Base-by-base conservation (phyloP, 2,888 invertebrate genomes). In the Cheilosia pagana region DNA sequence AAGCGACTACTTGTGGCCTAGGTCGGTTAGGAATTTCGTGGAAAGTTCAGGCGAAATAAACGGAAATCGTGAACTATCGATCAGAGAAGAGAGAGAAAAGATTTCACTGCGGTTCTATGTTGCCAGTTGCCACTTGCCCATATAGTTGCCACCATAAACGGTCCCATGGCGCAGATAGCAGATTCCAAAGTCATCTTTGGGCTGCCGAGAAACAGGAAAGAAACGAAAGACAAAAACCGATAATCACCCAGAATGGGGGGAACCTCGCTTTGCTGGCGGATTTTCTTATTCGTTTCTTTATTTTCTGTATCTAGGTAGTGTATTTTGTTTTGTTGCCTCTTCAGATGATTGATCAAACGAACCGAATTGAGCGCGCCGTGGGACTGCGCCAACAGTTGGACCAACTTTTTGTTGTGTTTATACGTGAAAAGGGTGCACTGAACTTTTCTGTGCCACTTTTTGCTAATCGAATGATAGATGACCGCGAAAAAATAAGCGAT, bases 401-500 rank as follows among this genome's bases (percentile, higher is more conserved):
- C 35, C 35, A 23, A 21, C 23, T 23, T 35, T 35, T 7, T 10
- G 8, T 25, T 39, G 31, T 59, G 59, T 75, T 48, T 75, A 21
- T 41, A 35, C 35, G 16, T 28, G 52, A 21, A 55, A 77, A 68
- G 59, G 77, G 77, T 77, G 53, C 77, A 77, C 77, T 77, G 77
- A 77, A 77, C 77, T 53, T 52, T 43, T 53, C 25, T 77, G 77
- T 77, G 77, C 77, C 55, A 77, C 68, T 70, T 77, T 77, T 57
- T n/a, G 68, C 77, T 62, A 77, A 77, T 70, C 77, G 45, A 55
- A 25, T 48, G 45, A 77, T 53, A 60, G 45, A 70, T 77, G 77
- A 77, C 77, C 77, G 77, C 68, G 76, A 77, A 77, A 74, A 74
- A 63, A 45, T 74, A 48, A 77, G 70, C 62, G 77, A 77, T 12